Base-by-base conservation (phyloP, 2,797 vertebrate species). In the Dendrocincla tyrannina region DNA sequence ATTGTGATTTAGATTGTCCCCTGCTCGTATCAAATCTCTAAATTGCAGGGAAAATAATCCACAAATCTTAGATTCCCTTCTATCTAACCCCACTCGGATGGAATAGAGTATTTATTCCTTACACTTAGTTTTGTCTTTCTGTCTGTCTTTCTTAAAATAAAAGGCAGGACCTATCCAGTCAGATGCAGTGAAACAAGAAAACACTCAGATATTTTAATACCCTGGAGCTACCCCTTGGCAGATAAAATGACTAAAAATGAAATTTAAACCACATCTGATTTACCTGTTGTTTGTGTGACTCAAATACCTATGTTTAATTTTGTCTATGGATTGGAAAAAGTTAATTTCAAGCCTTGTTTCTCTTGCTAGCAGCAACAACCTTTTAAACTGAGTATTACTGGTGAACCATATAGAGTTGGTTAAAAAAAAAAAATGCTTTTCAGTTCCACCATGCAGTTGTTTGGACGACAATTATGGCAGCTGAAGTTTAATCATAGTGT, bases 401-500 rank as follows among this genome's bases (percentile, higher is more conserved):
- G 96, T 97, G 95, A 97, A 97, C 97, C 97, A 96, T 96, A 96
- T 79, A 95, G 86, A 97, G 96, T 91, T 95, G 96, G 95, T 97
- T 96, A 95, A 96, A 97, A 96, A 95, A 96, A 95, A 97, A 95
- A 97, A 96, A 97, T 69, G 93, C 96, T 97, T 97, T 97, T 98
- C 97, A 98, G 97, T 97, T 98, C 98, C 97, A 97, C 97, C 96
- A 95, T 97, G 96, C 97, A 97, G 96, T 98, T 98, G 98, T 98
- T 98, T 96, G 98, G 98, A 98, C 97, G 97, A 98, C 98, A 98
- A 98, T 98, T 98, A 98, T 97, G 98, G 98, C 98, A 98, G 98
- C 97, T 97, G 97, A 98, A 98, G 98, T 98, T 98, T 99, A 98
- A 99, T 99, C 98, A 98, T 98, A 98, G 98, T 98, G 98, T 98